Conservation (phyloP, 2,113 vertebrate genomes). For the Rhineura floridana region DNA sequence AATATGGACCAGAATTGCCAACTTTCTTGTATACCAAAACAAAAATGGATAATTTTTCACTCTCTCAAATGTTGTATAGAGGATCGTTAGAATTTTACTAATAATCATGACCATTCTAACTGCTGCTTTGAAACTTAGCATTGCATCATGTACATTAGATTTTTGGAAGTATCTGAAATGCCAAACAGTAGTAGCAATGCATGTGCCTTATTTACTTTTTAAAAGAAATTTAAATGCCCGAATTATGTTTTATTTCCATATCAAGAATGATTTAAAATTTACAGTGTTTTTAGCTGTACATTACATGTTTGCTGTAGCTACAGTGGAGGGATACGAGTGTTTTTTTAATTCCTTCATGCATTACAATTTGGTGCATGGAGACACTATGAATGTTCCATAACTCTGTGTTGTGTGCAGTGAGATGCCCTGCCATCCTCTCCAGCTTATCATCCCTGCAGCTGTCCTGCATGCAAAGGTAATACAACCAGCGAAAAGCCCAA, state of each 20-base stretch:
- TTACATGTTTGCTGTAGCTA: too few relatives aligned
- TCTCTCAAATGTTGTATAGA: constrained; percentile 47
- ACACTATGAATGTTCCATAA: neutral
- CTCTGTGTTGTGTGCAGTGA: too few relatives aligned
- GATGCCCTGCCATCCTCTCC: neutral
- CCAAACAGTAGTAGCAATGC: constrained; percentile 62
- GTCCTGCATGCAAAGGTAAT: neutral
- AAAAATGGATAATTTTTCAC: constrained; percentile 35
- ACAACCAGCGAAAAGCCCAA: neutral
- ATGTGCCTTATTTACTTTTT: constrained; percentile 78
- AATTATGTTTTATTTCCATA: neutral
- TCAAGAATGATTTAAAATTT: neutral
- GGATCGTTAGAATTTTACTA: constrained; percentile 21
- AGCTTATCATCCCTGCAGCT: neutral
- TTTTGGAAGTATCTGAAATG: constrained; percentile 55
- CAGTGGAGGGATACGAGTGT: too few relatives aligned
- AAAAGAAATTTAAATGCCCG: constrained; percentile 29
- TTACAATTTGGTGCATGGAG: neutral
- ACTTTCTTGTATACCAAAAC: constrained; percentile 37
- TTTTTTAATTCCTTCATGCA: neutral
- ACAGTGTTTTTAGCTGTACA: neutral
- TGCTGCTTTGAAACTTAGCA: constrained; percentile 42
- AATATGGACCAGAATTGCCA: constrained; percentile 71
- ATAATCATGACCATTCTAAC: neutral
- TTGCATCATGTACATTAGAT: constrained; percentile 24